These are phyloP conservation scores for Camptogramma bilineatum DNA, from an alignment of 2,888 invertebrate species.

Conservation along the genomic window DNA sequence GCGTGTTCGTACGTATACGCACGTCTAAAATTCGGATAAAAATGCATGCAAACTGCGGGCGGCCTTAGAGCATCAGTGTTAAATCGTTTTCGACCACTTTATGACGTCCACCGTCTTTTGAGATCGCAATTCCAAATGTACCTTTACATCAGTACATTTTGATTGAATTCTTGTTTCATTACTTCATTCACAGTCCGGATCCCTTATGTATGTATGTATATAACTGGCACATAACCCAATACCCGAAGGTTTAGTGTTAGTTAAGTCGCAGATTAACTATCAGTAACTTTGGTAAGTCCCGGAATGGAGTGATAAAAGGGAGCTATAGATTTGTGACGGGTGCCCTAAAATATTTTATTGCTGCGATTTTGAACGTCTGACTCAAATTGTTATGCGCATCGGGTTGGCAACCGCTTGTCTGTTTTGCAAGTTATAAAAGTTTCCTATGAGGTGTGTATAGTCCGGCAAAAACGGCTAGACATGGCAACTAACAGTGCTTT, in stretches of 20 bases:
- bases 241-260: slow-evolving; percentile 37
- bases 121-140: neutral
- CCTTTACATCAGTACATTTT: neutral
- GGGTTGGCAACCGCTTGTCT: too few relatives aligned
- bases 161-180: slow-evolving; percentile 2
- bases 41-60: too few relatives aligned
- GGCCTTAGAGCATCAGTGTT: too few relatives aligned
- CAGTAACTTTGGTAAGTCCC: slow-evolving; percentile 18
- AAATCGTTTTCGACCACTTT: neutral
- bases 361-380: neutral
- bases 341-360: neutral
- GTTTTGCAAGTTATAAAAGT: too few relatives aligned
- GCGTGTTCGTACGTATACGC: too few relatives aligned
- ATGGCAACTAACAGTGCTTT: too few relatives aligned
- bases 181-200: neutral
- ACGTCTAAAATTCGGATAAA: too few relatives aligned
- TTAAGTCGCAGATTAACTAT: slow-evolving; percentile 33
- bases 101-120: neutral
- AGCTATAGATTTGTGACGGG: neutral
- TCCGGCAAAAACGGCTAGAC: too few relatives aligned
- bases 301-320: slow-evolving; percentile 6
- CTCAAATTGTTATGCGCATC: too few relatives aligned
- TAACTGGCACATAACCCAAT: slow-evolving; percentile 27
- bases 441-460: too few relatives aligned
- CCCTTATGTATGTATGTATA: slow-evolving; percentile 1